Conservation (phyloP, 1,140 invertebrate genomes). For the Danaus melanippus region DNA sequence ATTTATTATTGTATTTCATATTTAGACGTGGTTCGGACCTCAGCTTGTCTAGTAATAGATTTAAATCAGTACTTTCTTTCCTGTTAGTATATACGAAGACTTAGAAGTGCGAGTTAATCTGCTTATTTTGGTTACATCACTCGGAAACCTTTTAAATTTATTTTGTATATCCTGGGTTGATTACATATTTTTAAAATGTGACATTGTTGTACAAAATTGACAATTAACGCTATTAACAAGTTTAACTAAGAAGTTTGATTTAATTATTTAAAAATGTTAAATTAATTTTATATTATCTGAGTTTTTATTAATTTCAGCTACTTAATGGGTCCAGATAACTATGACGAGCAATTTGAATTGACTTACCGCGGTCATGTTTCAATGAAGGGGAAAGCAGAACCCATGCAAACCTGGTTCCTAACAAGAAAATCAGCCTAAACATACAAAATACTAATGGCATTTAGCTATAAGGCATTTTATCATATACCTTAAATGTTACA, state of each 20-base stretch:
- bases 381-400: conserved; percentile 96
- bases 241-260: no score
- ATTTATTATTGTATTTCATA: no score
- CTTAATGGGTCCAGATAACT: conserved; percentile 86
- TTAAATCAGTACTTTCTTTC: conserved; percentile 39
- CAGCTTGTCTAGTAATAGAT: conserved; percentile 19
- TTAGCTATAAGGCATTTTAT: no score
- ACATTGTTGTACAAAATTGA: no score
- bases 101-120: conserved; percentile 50
- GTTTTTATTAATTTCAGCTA: conserved; percentile 76
- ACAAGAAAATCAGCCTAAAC: conserved; percentile 67
- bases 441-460: no score
- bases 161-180: not conserved
- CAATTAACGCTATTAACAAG: not conserved
- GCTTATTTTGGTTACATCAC: conserved; percentile 32
- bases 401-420: conserved; percentile 96
- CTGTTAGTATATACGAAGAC: conserved; percentile 31
- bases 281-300: no score
- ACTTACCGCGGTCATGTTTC: conserved; percentile 92
- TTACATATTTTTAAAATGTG: no score
- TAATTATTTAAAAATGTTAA: no score
- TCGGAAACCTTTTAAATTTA: conserved; percentile 35
- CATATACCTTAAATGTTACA: no score
- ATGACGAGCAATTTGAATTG: conserved; percentile 88
- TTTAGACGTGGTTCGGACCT: conserved; percentile 8